A percentile compares a stretch with the other conserved stretches of the same genome.
These are phyloP conservation scores for Stegastes partitus DNA, from an alignment of 2,113 vertebrate genomes.

Conservation along the genomic window DNA sequence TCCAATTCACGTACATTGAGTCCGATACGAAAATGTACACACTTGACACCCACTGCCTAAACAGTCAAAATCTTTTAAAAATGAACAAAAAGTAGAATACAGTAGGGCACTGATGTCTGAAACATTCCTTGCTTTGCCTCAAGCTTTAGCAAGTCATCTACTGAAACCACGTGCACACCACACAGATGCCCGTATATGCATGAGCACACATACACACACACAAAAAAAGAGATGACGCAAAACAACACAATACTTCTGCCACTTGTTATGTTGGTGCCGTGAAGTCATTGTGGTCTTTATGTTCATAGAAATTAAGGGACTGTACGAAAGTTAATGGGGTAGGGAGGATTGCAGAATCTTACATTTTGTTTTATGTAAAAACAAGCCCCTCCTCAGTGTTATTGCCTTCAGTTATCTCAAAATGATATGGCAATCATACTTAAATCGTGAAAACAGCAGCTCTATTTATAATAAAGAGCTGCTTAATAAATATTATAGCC, in stretches of 20 bases:
- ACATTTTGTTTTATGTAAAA: constrained; percentile 16
- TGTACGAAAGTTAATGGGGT: constrained; percentile 41
- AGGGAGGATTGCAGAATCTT: not conserved
- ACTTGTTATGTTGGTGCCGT: constrained; percentile 65
- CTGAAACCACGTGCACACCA: constrained; percentile 11
- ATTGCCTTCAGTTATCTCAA: not conserved
- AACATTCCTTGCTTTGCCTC: constrained; percentile 74
- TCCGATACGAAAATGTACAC: constrained; percentile 56
- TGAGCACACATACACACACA: constrained; percentile 38
- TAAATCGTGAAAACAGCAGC: not conserved
- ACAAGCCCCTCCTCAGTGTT: not conserved
- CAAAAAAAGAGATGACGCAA: constrained; percentile 12
- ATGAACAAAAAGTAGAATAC: constrained; percentile 45
- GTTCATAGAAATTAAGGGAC: constrained; percentile 47
- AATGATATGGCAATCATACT: not conserved
- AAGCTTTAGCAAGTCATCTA: constrained; percentile 53
- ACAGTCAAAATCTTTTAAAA: constrained; percentile 54
- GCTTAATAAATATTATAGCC: not conserved
- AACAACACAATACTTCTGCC: constrained; percentile 41
- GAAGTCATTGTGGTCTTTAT: constrained; percentile 58
- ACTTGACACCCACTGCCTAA: constrained; percentile 74
- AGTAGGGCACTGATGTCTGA: constrained; percentile 58
- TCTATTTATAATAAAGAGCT: constrained; percentile 8
- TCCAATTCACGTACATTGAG: constrained; percentile 53
- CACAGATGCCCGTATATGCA: constrained; percentile 59